Evolutionary conservation across 2,113 vertebrate genomes (phyloP).

Genomic region (Muscicapa adusta): DNA sequence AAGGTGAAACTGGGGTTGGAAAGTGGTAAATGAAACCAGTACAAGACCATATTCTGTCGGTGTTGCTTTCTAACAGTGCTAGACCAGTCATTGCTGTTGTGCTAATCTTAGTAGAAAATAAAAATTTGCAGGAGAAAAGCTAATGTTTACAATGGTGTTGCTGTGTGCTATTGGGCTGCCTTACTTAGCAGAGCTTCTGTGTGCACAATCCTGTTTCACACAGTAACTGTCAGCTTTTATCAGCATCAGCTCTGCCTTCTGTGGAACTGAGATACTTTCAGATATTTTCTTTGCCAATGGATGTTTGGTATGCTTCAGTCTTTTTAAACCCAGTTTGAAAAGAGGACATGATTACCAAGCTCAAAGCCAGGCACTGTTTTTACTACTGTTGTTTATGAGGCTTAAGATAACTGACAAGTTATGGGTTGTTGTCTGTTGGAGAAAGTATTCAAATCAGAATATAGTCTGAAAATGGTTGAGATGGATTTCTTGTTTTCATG

Average conservation of each 20-base stretch:
- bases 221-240: neutral
- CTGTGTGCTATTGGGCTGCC: neutral
- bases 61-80: neutral
- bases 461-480: neutral
- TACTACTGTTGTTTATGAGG: neutral
- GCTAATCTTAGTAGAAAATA: neutral
- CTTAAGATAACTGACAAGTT: neutral
- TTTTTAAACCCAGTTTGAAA: neutral
- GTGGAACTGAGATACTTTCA: neutral
- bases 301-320: neutral
- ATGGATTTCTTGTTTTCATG: neutral
- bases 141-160: neutral
- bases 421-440: neutral
- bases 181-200: neutral
- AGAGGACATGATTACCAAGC: neutral
- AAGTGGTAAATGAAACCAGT: neutral
- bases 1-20: neutral
- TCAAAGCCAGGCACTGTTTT: neutral
- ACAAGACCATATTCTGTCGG: neutral
- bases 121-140: neutral
- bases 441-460: neutral
- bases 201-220: neutral
- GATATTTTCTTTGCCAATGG: neutral
- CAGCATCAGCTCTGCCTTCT: neutral
- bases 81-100: neutral